A percentile compares a stretch with the other conserved stretches of the same genome.
Conservation (phyloP, 2,888 invertebrate genomes). For the Trissolcus japonicus region DNA sequence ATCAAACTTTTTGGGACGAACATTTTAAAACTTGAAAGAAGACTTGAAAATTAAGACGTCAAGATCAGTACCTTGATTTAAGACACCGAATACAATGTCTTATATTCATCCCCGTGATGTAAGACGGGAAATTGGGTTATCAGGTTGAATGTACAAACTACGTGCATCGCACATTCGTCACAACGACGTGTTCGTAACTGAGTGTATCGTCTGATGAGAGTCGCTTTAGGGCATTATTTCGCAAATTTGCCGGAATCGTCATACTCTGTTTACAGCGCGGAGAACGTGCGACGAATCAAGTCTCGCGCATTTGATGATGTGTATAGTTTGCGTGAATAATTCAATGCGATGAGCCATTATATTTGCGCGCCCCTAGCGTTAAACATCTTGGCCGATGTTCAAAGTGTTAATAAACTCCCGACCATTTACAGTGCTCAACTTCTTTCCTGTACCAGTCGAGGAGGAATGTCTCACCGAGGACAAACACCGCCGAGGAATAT, state of each 20-base stretch:
- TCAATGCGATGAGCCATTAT: constrained; percentile 21
- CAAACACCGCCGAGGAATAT: constrained; percentile 84
- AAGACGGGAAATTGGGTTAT: constrained; percentile 8
- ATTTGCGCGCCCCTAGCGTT: constrained; percentile 17
- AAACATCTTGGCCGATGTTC: constrained; percentile 31
- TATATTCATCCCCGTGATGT: neutral
- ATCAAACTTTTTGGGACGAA: no score
- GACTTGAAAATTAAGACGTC: neutral
- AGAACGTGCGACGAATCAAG: constrained; percentile 17
- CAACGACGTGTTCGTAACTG: constrained; percentile 19
- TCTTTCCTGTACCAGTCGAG: constrained; percentile 89
- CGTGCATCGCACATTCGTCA: constrained; percentile 32
- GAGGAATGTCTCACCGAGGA: constrained; percentile 86
- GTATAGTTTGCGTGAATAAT: constrained; percentile 38
- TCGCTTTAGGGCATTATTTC: constrained; percentile 24
- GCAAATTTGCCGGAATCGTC: constrained; percentile 30
- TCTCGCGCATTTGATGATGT: constrained; percentile 22
- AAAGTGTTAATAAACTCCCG: constrained; percentile 34
- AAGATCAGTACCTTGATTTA: no score
- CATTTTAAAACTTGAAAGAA: neutral
- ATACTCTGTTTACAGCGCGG: constrained; percentile 35
- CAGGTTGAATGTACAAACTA: constrained; percentile 13
- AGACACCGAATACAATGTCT: no score
- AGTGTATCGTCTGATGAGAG: constrained; percentile 5
- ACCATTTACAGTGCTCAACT: constrained; percentile 82